phyloP scores from a whole-genome alignment of 2,797 vertebrate genomes.

The Rhinoraja longicauda region DNA sequence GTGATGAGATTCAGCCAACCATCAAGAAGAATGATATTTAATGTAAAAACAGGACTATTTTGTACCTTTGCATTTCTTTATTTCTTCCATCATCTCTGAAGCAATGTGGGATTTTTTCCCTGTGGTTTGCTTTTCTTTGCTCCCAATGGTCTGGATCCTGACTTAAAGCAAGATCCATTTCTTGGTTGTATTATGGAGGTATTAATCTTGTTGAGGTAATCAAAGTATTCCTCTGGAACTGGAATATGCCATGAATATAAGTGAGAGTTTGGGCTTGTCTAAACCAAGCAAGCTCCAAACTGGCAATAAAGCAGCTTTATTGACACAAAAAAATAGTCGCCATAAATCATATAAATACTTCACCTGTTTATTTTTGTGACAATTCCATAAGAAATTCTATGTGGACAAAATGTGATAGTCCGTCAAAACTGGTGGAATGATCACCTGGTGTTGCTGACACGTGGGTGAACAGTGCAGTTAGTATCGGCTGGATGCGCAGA shows the following conservation, averaged over 20 bases:
- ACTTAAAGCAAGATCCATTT: not conserved
- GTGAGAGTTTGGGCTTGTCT: not conserved
- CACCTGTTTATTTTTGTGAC: not conserved
- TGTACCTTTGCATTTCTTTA: not conserved
- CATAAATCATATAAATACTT: not conserved
- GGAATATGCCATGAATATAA: not conserved
- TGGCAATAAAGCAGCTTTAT: too few relatives aligned
- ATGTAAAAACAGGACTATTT: not conserved
- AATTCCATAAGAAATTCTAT: not conserved
- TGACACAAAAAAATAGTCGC: not conserved
- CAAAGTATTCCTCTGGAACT: not conserved
- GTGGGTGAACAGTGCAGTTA: too few relatives aligned
- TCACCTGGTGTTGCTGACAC: too few relatives aligned
- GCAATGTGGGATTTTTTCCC: not conserved
- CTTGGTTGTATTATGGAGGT: not conserved
- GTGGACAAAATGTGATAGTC: too few relatives aligned
- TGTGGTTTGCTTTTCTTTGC: not conserved
- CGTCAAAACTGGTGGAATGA: too few relatives aligned
- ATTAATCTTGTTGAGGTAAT: slow-evolving; percentile 1
- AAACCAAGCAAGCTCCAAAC: not conserved
- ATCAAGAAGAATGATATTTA: not conserved
- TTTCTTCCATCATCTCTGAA: not conserved
- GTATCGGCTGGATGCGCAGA: too few relatives aligned
- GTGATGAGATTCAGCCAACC: too few relatives aligned
- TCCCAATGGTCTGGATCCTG: not conserved